Base-by-base conservation (phyloP, 2,797 vertebrate genomes). In the Gephyroberyx darwinii region DNA sequence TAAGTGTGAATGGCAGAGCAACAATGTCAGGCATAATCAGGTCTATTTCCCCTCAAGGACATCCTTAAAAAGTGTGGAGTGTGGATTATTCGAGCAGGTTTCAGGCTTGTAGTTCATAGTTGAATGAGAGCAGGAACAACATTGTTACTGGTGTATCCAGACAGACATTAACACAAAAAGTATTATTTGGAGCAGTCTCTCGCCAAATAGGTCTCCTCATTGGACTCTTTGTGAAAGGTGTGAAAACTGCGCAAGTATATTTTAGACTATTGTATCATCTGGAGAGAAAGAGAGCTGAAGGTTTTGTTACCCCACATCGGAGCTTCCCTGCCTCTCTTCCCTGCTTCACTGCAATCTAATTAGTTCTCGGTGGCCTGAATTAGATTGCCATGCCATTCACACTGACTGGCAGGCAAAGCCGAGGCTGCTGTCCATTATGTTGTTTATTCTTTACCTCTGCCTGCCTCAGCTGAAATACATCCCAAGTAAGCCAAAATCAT, bases 331-430 rank as follows among this genome's bases (percentile, higher is more conserved):
- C 37, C 57, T 51, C 52, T 59, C 26, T 26, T 26, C 26, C 50
- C 59, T 72, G 69, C 62, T 73, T 59, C 54, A 56, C 78, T 76
- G 69, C 39, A 55, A 74, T 66, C 59, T 84, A 85, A 85, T 82
- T 82, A 65, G 67, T 65, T 84, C 73, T 83, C 77, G 20, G 61
- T 75, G 65, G 69, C 65, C 73, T 71, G 55, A 69, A 77, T 76
- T 50, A 65, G 65, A 72, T 71, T 71, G 48, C 62, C 66, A 22
- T 77, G 84, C 59, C 81, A 74, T 76, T 85, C 76, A 81, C 53
- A 60, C 65, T 79, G 73, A 79, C 73, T 81, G 83, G 67, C 86
- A 83, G 69, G 19, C 52, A 52, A n/a, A 53, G 12, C 58, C 22
- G 12, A 33, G 20, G 39, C 74, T 35, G 51, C 57, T 55, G 59